Evolutionary conservation across 2,888 invertebrate genomes (phyloP).

Genomic region (Ectobius pallidus): DNA sequence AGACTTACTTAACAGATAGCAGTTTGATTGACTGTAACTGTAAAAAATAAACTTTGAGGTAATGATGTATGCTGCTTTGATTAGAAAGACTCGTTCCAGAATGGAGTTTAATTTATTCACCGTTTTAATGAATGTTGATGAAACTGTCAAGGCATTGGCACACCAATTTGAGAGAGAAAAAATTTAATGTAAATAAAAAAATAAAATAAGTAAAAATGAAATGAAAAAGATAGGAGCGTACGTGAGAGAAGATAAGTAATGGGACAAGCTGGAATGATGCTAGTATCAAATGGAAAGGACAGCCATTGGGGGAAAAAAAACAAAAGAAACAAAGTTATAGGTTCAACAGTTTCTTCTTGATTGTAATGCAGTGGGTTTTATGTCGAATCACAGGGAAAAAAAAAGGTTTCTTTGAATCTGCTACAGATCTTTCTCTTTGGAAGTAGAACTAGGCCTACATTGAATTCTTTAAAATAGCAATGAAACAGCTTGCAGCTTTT

Average conservation of each 20-base stretch:
- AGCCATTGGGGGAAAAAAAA: too few relatives aligned
- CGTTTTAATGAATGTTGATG: conserved; percentile 33
- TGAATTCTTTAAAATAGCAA: too few relatives aligned
- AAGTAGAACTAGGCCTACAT: too few relatives aligned
- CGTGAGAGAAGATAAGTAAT: conserved; percentile 9
- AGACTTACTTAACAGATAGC: too few relatives aligned
- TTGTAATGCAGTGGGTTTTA: too few relatives aligned
- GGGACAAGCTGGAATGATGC: not conserved
- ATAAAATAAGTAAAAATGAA: not conserved
- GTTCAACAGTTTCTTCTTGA: too few relatives aligned
- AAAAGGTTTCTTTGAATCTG: too few relatives aligned
- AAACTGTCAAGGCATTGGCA: conserved; percentile 27
- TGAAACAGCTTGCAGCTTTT: too few relatives aligned
- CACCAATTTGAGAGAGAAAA: not conserved
- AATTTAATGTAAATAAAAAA: not conserved
- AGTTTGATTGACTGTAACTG: conserved; percentile 4
- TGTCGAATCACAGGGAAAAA: too few relatives aligned
- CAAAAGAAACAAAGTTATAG: too few relatives aligned
- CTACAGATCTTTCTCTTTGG: too few relatives aligned
- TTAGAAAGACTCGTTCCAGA: conserved; percentile 17
- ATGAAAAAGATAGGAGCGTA: not conserved
- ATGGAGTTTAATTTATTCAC: conserved; percentile 29
- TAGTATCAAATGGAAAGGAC: not conserved
- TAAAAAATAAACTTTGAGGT: too few relatives aligned
- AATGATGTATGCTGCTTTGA: not conserved